A percentile compares a stretch with the other conserved stretches of the same genome.
phyloP scores from a whole-genome alignment of 2,888 invertebrate species.

The Neria commutata region DNA sequence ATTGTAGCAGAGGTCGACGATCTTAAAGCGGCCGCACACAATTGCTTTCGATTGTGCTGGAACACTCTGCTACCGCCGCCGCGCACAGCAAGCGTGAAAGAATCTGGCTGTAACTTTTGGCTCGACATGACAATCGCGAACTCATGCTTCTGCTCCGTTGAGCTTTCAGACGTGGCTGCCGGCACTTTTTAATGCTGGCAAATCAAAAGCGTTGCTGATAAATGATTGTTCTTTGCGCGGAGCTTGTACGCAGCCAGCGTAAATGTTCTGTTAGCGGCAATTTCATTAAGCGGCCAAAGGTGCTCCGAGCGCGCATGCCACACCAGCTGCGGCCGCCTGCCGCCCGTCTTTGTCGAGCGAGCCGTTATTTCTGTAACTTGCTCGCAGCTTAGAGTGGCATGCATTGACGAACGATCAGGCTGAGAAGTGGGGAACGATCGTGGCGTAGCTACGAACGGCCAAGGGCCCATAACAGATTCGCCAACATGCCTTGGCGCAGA shows the following conservation, averaged over 20 bases:
- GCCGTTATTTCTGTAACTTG: too few species aligned
- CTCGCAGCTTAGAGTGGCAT: too few species aligned
- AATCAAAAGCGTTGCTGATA: not conserved
- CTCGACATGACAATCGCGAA: conserved; percentile 35
- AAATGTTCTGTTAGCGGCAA: too few species aligned
- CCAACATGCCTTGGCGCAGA: too few species aligned
- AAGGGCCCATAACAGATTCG: too few species aligned
- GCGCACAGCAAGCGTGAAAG: not conserved
- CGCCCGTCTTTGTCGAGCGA: too few species aligned
- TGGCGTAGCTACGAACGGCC: too few species aligned
- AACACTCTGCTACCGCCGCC: not conserved
- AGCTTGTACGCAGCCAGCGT: not conserved
- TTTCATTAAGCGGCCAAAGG: not conserved
- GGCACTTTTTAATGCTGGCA: not conserved
- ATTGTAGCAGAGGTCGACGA: conserved; percentile 38
- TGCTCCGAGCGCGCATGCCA: not conserved
- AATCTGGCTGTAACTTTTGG: conserved; percentile 3
- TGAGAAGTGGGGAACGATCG: too few species aligned
- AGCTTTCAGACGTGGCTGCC: too few species aligned
- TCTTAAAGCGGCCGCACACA: conserved; percentile 21
- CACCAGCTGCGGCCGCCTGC: too few species aligned
- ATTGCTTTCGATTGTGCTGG: not conserved
- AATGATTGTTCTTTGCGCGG: not conserved
- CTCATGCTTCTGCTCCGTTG: conserved; percentile 3
- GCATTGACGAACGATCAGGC: too few species aligned